Base-by-base conservation (phyloP, 2,113 vertebrate species). In the Chauna torquata region DNA sequence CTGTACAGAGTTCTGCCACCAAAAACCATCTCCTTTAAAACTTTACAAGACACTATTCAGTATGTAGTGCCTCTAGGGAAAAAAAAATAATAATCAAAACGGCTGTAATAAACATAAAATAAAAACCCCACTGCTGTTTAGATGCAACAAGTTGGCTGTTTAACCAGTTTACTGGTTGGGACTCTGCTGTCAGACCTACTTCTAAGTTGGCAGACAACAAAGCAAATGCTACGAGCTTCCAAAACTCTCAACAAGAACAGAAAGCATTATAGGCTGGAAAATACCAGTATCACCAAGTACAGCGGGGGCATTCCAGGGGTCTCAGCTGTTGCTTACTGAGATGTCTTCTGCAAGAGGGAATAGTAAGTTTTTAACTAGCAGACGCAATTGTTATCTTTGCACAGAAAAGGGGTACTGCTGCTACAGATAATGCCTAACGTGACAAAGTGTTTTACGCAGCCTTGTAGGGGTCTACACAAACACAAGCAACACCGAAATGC, bases 371-470 rank as follows among this genome's bases (percentile, higher is more conserved):
- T 20, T 14, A 44, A 80, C 47, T 78, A 61, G 28, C 52, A 85
- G 24, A 12, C 49, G 22, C 16, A 57, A 57, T 6, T 30, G 42
- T 9, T 50, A 40, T 11, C 72, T 70, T 6, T 61, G 45, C 76
- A 38, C 40, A 84, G 44, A 54, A 34, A 61, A 70, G 12, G 42
- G 52, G 4, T 0, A 71, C 6, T 10, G 57, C 42, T 65, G 62
- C 7, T 2, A 13, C 54, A 90, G 45, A 18, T 40, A 77, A 8
- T 0, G 3, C 15, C 16, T 42, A 72, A 10, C 0, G 1, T 66
- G 61, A 52, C 9, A 19, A 32, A 12, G 23, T 32, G 38, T 54
- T 91, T 44, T 32, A 62, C 42, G 47, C 16, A 65, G 54, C 49
- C 24, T 64, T 2, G 1, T 0, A 32, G 25, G 12, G 23, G 9